These are phyloP conservation scores for Watsonalla binaria DNA, from an alignment of 2,888 invertebrate genomes.

Conservation along the genomic window DNA sequence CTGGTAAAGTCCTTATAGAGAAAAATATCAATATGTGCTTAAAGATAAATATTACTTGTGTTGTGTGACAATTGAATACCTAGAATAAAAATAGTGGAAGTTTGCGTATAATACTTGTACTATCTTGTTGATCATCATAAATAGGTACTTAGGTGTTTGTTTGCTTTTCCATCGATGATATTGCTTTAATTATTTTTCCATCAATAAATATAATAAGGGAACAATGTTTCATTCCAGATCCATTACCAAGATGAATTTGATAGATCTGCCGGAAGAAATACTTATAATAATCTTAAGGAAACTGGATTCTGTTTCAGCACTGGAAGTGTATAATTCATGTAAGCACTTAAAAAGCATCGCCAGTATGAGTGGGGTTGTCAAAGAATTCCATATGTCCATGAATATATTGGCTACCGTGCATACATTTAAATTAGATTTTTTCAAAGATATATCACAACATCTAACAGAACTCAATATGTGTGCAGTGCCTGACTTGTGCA, in stretches of 20 bases:
- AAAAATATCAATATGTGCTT: no score
- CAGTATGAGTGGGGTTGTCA: conserved; percentile 33
- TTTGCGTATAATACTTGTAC: no score
- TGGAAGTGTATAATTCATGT: conserved; percentile 43
- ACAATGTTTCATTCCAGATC: conserved; percentile 11
- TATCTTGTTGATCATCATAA: no score
- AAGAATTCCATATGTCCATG: conserved; percentile 39
- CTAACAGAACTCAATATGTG: conserved; percentile 46
- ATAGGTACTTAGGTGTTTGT: no score
- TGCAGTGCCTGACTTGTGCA: conserved; percentile 45
- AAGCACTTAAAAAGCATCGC: conserved; percentile 34
- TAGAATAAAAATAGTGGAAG: no score
- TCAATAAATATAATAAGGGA: neutral
- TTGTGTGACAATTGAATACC: no score
- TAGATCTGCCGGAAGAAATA: conserved; percentile 54
- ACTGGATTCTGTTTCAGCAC: conserved; percentile 41
- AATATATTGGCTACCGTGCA: conserved; percentile 41
- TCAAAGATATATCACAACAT: conserved; percentile 42
- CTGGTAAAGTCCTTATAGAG: no score
- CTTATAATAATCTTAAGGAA: conserved; percentile 48
- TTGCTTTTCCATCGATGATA: no score
- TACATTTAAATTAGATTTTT: conserved; percentile 42
- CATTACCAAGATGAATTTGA: conserved; percentile 21
- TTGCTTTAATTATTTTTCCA: no score
- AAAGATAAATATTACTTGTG: no score